phyloP scores from a whole-genome alignment of 1,140 invertebrate genomes.

The Anthonomus grandis region DNA sequence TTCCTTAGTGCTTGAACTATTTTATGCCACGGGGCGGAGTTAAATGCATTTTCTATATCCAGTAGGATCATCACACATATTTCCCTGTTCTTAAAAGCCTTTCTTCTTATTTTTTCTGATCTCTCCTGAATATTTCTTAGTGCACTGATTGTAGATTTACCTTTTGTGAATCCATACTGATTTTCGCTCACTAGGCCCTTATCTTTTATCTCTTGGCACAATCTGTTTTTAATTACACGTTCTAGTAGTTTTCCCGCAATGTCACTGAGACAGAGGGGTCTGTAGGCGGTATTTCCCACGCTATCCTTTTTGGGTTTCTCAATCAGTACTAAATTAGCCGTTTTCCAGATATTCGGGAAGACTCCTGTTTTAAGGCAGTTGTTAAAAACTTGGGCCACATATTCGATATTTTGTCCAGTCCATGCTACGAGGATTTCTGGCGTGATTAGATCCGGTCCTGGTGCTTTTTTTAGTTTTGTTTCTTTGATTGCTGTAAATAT shows the following conservation, averaged over 20 bases:
- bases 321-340: constrained; percentile 22
- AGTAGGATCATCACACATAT: constrained; percentile 23
- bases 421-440: constrained; percentile 23
- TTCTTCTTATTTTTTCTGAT: constrained; percentile 5
- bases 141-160: constrained; percentile 28
- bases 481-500: constrained; percentile 10
- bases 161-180: constrained; percentile 30
- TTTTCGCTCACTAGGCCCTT: constrained; percentile 10
- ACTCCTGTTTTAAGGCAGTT: constrained; percentile 4
- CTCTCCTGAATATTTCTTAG: constrained; percentile 30
- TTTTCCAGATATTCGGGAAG: constrained; percentile 30
- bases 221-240: constrained; percentile 12
- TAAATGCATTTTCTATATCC: constrained; percentile 32
- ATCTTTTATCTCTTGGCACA: constrained; percentile 19
- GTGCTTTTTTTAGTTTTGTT: constrained; percentile 28
- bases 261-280: constrained; percentile 31
- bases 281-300: constrained; percentile 13
- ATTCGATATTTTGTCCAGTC: background rate
- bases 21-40: constrained; percentile 23
- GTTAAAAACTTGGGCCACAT: background rate
- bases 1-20: constrained; percentile 6
- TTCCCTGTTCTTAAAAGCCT: constrained; percentile 23
- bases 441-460: constrained; percentile 32
- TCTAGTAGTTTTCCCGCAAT: constrained; percentile 29
- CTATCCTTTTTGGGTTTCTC: constrained; percentile 12